Evolutionary conservation across 2,113 vertebrate species (phyloP).

Genomic region (Heterochromis multidens): DNA sequence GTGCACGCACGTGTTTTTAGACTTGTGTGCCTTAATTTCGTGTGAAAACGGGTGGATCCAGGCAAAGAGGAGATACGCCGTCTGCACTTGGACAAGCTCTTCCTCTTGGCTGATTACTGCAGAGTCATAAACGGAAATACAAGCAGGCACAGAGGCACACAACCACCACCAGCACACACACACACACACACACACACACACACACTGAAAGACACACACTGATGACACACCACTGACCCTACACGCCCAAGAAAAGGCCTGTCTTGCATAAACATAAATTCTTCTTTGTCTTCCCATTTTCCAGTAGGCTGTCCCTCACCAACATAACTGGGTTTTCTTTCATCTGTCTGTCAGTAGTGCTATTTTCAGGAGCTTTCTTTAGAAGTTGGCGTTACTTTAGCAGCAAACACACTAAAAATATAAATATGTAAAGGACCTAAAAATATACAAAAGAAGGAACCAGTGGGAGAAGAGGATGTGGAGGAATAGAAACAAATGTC

Average conservation of each 20-base stretch:
- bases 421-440: constrained; percentile 20
- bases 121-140: constrained; percentile 57
- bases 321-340: constrained; percentile 26
- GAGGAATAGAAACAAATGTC: constrained; percentile 14
- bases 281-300: constrained; percentile 57
- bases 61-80: constrained; percentile 52
- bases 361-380: constrained; percentile 50
- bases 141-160: constrained; percentile 3
- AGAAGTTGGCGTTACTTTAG: constrained; percentile 7
- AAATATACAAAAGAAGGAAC: constrained; percentile 51
- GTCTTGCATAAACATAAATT: constrained; percentile 60
- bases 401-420: constrained; percentile 46
- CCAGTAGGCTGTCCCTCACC: constrained; percentile 12
- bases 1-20: neutral
- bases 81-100: constrained; percentile 61
- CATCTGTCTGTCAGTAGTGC: constrained; percentile 38
- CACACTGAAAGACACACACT: constrained; percentile 12
- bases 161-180: neutral
- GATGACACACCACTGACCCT: constrained; percentile 45
- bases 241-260: constrained; percentile 54
- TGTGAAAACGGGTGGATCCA: constrained; percentile 43
- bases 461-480: constrained; percentile 29
- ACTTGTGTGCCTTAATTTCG: constrained; percentile 18
- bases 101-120: constrained; percentile 65
- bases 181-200: neutral